A percentile compares a stretch with the other conserved stretches of the same genome.
phyloP scores from a whole-genome alignment of 2,888 invertebrate genomes.

The Galerucella pusilla region DNA sequence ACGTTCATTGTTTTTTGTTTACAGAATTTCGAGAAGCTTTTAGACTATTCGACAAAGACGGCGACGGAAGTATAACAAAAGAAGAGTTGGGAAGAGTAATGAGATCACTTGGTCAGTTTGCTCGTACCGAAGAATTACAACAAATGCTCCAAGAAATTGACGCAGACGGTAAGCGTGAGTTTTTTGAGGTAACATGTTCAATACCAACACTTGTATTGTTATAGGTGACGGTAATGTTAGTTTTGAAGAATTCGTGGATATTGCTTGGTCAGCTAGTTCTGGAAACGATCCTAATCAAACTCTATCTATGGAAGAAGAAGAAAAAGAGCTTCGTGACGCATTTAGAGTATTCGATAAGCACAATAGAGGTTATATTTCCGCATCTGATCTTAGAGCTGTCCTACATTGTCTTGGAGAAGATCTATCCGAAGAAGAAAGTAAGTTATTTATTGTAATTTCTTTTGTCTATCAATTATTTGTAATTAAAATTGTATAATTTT shows the following conservation, averaged over 20 bases:
- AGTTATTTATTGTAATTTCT: constrained; percentile 57
- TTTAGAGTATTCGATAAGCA: constrained; percentile 92
- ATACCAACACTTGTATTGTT: constrained; percentile 19
- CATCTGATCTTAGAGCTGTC: constrained; percentile 87
- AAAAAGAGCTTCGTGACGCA: constrained; percentile 84
- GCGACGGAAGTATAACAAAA: constrained; percentile 88
- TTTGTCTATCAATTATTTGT: no score
- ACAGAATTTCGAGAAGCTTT: constrained; percentile 88
- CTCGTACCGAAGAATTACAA: constrained; percentile 85
- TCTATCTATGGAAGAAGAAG: constrained; percentile 84
- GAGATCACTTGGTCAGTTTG: constrained; percentile 88
- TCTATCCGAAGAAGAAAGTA: constrained; percentile 89
- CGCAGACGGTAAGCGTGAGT: constrained; percentile 56
- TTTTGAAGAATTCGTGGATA: constrained; percentile 89
- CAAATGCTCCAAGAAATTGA: constrained; percentile 84
- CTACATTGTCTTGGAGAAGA: constrained; percentile 90
- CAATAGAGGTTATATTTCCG: constrained; percentile 91
- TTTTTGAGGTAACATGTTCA: neutral
- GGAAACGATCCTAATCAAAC: constrained; percentile 59
- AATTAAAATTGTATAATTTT: no score
- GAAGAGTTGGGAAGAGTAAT: constrained; percentile 88
- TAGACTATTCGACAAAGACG: constrained; percentile 88
- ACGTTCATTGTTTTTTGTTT: constrained; percentile 44
- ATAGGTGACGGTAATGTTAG: constrained; percentile 88
- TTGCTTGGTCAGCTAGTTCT: constrained; percentile 66